phyloP scores from a whole-genome alignment of 2,888 invertebrate genomes.

The Spatulosminthurus flaviceps region DNA sequence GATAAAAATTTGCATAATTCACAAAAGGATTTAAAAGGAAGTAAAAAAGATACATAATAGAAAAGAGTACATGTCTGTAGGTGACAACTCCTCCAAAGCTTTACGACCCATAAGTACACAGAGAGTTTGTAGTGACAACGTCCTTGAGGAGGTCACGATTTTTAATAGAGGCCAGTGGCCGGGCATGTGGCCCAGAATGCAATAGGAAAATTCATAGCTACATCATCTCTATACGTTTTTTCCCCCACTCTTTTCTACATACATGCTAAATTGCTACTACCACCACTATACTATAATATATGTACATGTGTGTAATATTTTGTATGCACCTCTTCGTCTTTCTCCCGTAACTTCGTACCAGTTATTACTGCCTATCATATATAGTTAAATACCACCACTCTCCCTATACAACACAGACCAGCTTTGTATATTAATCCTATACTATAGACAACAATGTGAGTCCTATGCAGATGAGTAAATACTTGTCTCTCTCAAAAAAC shows the following conservation, averaged over 20 bases:
- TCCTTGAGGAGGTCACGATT: slow-evolving; percentile 64
- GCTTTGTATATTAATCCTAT: no score
- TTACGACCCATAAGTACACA: slow-evolving; percentile 11
- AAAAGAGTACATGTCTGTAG: not conserved
- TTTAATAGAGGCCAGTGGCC: slow-evolving; percentile 60
- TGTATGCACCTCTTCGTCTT: no score
- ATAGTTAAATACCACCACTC: no score
- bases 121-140: slow-evolving; percentile 54
- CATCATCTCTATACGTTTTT: not conserved
- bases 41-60: slow-evolving; percentile 7
- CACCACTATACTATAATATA: not conserved
- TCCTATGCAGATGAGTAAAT: not conserved
- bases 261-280: not conserved
- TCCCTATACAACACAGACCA: no score
- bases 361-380: not conserved
- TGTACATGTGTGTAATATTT: no score
- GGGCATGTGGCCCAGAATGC: slow-evolving; percentile 57
- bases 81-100: slow-evolving; percentile 6
- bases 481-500: not conserved
- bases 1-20: slow-evolving; percentile 43
- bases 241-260: not conserved
- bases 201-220: not conserved
- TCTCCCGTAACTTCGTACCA: no score
- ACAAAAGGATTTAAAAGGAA: slow-evolving; percentile 32
- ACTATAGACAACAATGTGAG: not conserved